These are phyloP conservation scores for Drymonia ruficornis DNA, from an alignment of 2,888 invertebrate species.

Conservation along the genomic window DNA sequence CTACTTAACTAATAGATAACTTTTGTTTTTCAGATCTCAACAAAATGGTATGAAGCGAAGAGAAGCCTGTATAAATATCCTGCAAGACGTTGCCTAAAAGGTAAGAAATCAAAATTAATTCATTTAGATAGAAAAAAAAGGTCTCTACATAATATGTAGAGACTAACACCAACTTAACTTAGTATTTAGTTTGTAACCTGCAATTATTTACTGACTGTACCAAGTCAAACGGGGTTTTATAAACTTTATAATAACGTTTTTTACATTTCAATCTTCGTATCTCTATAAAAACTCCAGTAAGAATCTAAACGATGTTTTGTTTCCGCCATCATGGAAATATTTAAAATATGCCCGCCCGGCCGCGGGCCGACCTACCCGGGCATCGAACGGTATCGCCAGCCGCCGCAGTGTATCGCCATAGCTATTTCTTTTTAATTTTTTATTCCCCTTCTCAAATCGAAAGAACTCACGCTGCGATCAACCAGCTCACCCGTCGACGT, in stretches of 20 bases:
- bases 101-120: slow-evolving; percentile 58
- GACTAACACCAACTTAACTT: too few relatives aligned
- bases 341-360: slow-evolving; percentile 46
- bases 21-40: slow-evolving; percentile 62
- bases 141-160: too few relatives aligned
- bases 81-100: slow-evolving; percentile 66
- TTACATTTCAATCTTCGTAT: too few relatives aligned
- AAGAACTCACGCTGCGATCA: slow-evolving; percentile 68
- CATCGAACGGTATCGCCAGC: slow-evolving; percentile 48
- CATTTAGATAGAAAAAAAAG: too few relatives aligned
- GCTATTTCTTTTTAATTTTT: slow-evolving; percentile 67
- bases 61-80: slow-evolving; percentile 35
- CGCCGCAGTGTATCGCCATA: slow-evolving; percentile 45
- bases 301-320: slow-evolving; percentile 12
- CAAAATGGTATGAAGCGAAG: slow-evolving; percentile 74
- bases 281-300: too few relatives aligned
- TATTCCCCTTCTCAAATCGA: slow-evolving; percentile 75
- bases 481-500: slow-evolving; percentile 44
- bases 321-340: slow-evolving; percentile 50
- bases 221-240: too few relatives aligned
- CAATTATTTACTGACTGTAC: too few relatives aligned
- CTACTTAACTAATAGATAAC: too few relatives aligned
- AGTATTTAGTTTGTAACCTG: too few relatives aligned
- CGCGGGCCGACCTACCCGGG: slow-evolving; percentile 41
- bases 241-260: too few relatives aligned